Base-by-base conservation (phyloP, 2,888 invertebrate species). In the Aquatica leii region DNA sequence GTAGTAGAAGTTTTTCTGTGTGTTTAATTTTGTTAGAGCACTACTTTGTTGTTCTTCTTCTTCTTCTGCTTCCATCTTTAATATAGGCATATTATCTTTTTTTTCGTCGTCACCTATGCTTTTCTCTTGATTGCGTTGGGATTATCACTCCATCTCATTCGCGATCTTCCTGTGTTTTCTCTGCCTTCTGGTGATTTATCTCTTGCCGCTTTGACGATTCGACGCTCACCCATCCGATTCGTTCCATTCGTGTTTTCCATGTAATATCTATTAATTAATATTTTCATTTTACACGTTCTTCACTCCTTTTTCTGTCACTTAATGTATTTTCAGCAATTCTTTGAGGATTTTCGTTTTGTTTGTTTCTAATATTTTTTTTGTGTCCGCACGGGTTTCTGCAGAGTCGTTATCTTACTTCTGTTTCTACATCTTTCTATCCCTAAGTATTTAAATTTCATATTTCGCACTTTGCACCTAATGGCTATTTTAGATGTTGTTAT, bases 261-360 rank as follows among this genome's bases (percentile, higher is more conserved):
- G 15, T 40, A 62, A 37, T 34, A 62, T 43, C 54, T 46, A 59
- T n/a, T 59, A 53, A 40, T 59, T 52, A 9, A 59, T 54, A 12
- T 59, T 59, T 9, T 48, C 35, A 54, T 54, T 41, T 41, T 48
- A 18, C 59, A 63, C 20, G 41, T 12, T 34, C 49, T 37, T 61
- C 60, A 40, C 55, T 64, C 11, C 55, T 60, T 20, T 55, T 34
- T n/a, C 56, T 54, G 46, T 56, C 64, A n/a, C 52, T 37, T 35
- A 64, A 24, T 24, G 49, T 54, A 41, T 65, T 58, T 11, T 37
- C 58, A 18, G 15, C 5, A 21, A 58, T 50, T 56, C 50, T 54
- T 35, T 54, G 41, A n/a, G 41, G 18, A 55, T 40, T 55, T 55
- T 41, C 49, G 14, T 43, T 43, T 37, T 11, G 11, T 11, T 11